Percentiles rank a stretch among this genome's conserved stretches.
Evolutionary conservation across 35 echinoderm and acorn worm genomes (phyloP).

Genomic region (Nesometra sesokonis): DNA sequence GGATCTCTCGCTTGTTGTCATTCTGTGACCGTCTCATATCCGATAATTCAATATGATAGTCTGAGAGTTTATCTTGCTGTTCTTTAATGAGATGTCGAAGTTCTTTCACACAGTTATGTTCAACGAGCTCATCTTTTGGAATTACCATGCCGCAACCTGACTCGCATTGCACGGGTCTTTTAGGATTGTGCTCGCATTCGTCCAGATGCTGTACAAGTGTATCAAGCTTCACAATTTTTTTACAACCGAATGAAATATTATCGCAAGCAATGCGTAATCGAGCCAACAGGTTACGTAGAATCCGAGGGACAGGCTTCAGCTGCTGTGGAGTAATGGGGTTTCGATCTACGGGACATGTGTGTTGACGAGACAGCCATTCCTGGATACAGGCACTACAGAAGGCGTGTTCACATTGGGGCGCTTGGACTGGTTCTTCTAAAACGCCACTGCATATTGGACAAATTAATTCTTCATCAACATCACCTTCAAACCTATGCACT

Average conservation of each 20-base stretch:
- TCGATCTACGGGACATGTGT: constrained; percentile 88
- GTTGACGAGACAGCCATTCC: constrained; percentile 80
- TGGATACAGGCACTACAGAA: constrained; percentile 84
- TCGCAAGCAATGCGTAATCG: constrained; percentile 79
- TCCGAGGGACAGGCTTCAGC: constrained; percentile 87
- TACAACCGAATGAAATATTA: constrained; percentile 77
- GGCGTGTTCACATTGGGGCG: constrained; percentile 94
- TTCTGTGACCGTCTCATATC: constrained; percentile 49
- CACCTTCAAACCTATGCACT: constrained; percentile 77
- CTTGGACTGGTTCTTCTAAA: constrained; percentile 81
- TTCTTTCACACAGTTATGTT: constrained; percentile 90
- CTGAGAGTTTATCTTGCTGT: constrained; percentile 42
- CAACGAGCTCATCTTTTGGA: constrained; percentile 85
- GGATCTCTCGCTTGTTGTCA: constrained; percentile 68
- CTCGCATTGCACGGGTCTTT: constrained; percentile 82
- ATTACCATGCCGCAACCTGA: constrained; percentile 90
- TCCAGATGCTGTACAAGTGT: constrained; percentile 64
- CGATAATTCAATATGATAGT: constrained; percentile 53
- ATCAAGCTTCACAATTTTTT: constrained; percentile 65
- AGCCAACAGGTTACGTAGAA: constrained; percentile 77
- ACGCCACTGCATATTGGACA: constrained; percentile 95
- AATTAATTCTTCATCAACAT: constrained; percentile 95
- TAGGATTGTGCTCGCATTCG: constrained; percentile 93
- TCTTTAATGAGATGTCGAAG: constrained; percentile 64
- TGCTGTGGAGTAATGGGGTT: constrained; percentile 72